Evolutionary conservation across 2,888 invertebrate species (phyloP).

Genomic region (Ypsolopha scabrella): DNA sequence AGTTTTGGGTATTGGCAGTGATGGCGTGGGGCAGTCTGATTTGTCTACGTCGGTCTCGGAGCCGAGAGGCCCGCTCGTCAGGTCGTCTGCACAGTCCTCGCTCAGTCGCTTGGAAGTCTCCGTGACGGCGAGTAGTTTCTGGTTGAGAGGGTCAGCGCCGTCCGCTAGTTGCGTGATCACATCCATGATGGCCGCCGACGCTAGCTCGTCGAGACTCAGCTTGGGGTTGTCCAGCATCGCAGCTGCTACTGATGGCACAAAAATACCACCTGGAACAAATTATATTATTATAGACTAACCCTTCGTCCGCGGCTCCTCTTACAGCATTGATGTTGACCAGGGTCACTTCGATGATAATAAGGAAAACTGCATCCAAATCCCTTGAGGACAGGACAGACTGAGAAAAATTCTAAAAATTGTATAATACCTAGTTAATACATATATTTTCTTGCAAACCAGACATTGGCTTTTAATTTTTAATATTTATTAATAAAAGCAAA

Average conservation of each 20-base stretch:
- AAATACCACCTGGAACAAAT: conserved; percentile 52
- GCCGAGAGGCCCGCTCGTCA: conserved; percentile 37
- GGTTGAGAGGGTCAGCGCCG: conserved; percentile 69
- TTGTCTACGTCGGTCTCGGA: conserved; percentile 46
- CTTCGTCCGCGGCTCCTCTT: too few relatives aligned
- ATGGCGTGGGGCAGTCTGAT: conserved; percentile 53
- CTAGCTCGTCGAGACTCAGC: conserved; percentile 64
- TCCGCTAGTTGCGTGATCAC: conserved; percentile 69
- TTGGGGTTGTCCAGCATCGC: conserved; percentile 66
- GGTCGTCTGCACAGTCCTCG: conserved; percentile 55
- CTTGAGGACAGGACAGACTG: too few relatives aligned
- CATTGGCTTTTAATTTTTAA: too few relatives aligned
- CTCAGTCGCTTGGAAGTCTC: conserved; percentile 53
- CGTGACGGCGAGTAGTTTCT: conserved; percentile 51
- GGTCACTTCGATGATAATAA: too few relatives aligned
- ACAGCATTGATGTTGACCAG: too few relatives aligned
- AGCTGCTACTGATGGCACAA: conserved; percentile 68
- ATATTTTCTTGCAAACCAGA: too few relatives aligned
- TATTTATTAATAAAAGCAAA: too few relatives aligned
- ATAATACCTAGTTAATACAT: too few relatives aligned
- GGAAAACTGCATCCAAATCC: too few relatives aligned
- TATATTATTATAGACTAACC: neutral
- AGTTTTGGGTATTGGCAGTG: conserved; percentile 49
- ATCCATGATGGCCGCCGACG: conserved; percentile 77
- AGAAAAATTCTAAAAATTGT: too few relatives aligned